These are phyloP conservation scores for Rotaria sp. DNA, from an alignment of 2,888 invertebrate species.

Conservation along the genomic window DNA sequence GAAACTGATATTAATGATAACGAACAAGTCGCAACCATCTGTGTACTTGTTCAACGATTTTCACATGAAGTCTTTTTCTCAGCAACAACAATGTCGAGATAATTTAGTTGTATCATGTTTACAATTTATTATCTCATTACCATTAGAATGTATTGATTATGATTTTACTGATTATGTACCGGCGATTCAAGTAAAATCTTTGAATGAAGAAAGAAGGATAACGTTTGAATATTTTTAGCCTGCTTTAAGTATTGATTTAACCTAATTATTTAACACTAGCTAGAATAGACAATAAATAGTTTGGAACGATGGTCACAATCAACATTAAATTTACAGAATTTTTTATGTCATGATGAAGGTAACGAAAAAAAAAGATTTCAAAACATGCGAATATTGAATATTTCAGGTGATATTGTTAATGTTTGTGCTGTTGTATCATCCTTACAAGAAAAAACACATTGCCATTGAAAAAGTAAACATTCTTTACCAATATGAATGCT, in stretches of 20 bases:
- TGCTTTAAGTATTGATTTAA: slow-evolving; percentile 53
- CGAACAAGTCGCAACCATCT: background rate
- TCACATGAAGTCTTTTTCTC: slow-evolving; percentile 47
- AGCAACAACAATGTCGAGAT: slow-evolving; percentile 60
- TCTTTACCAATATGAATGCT: background rate
- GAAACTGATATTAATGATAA: slow-evolving; percentile 26
- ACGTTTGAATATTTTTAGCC: background rate
- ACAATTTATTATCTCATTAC: slow-evolving; percentile 61
- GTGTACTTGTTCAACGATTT: background rate
- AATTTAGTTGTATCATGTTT: slow-evolving; percentile 64
- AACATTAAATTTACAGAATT: slow-evolving; percentile 45
- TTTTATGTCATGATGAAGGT: slow-evolving; percentile 47
- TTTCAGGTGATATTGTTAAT: slow-evolving; percentile 14
- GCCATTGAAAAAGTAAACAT: background rate
- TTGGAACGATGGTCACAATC: slow-evolving; percentile 61
- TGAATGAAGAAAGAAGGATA: background rate
- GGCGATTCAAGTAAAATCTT: slow-evolving; percentile 47
- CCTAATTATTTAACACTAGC: slow-evolving; percentile 57
- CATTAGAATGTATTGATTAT: slow-evolving; percentile 58
- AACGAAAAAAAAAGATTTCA: background rate
- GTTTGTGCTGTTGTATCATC: slow-evolving; percentile 8
- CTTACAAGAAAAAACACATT: background rate
- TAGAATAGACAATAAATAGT: slow-evolving; percentile 59
- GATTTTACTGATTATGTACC: slow-evolving; percentile 55
- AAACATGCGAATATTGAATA: background rate